Base-by-base conservation (phyloP, 1,140 invertebrate genomes). In the Reticulitermes speratus region DNA sequence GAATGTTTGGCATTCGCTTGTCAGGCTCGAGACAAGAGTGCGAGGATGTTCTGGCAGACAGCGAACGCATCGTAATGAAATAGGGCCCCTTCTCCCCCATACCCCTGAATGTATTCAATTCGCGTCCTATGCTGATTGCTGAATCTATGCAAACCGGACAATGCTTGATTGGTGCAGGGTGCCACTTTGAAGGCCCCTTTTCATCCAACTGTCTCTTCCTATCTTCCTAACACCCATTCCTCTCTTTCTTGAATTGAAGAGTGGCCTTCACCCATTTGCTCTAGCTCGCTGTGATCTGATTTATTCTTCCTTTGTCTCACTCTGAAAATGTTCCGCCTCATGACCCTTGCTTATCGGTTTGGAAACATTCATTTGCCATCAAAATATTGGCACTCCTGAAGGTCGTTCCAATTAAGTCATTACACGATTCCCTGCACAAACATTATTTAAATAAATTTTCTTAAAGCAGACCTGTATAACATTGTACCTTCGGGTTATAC, bases 101-200 rank as follows among this genome's bases (percentile, higher is more conserved):
- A 9, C 65, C n/a, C 1, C 52, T 12, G 25, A 30, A 30, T 75
- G n/a, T 75, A 75, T 75, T 75, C 65, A 6, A 2, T 30, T 30
- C 65, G 65, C 65, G 65, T 75, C 65, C 25, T 11, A 16, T 30
- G 25, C 65, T 75, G 65, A 75, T 75, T 75, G 65, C 65, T 30
- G 65, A 75, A 75, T 75, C 65, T 75, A 75, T 75, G 65, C 65
- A 75, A 30, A 75, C 65, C 65, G 65, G 65, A 75, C 65, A 75
- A 75, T 75, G 65, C 65, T 75, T 75, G 65, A 75, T 75, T 75
- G 65, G 65, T 65, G 59, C 21, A 65, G 19, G 59, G 59, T 75
- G 65, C 65, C 65, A 75, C 65, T 75, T 75, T 75, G 65, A 75
- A 25, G 65, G 65, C 9, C 65, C 65, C n/a, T 59, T 75, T 75